These are phyloP conservation scores for Apaloderma vittatum DNA, from an alignment of 2,113 vertebrate species.

Conservation along the genomic window DNA sequence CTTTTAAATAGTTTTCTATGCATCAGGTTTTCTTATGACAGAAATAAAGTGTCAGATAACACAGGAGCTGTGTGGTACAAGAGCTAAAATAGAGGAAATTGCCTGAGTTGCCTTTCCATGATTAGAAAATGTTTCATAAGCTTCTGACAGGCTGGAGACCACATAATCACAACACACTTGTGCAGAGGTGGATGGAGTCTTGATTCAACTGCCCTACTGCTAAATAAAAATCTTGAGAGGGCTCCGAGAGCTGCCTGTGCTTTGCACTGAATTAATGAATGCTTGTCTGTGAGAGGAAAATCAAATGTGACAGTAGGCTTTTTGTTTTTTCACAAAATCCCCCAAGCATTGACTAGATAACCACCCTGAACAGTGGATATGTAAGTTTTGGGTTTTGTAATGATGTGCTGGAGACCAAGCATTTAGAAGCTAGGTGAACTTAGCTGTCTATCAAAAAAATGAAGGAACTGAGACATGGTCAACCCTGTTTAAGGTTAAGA, in stretches of 20 bases:
- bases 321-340: neutral
- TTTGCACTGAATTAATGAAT: conserved; percentile 3
- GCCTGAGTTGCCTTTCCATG: neutral
- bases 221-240: conserved; percentile 24
- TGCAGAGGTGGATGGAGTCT: conserved; percentile 17
- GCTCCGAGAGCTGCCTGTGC: neutral
- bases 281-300: neutral
- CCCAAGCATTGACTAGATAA: neutral
- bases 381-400: neutral
- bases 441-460: neutral
- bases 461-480: neutral
- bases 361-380: neutral
- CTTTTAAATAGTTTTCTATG: neutral
- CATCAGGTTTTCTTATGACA: neutral
- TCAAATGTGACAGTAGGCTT: neutral
- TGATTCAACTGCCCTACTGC: neutral
- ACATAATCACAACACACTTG: conserved; percentile 13
- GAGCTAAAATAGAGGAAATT: conserved; percentile 5
- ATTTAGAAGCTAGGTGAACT: neutral
- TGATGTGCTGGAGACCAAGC: neutral
- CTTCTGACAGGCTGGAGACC: conserved; percentile 5
- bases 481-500: neutral
- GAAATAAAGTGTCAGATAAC: neutral
- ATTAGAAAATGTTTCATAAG: neutral
- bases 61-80: neutral